phyloP scores from a whole-genome alignment of 2,113 vertebrate genomes.

The Lichenostomus cassidix region DNA sequence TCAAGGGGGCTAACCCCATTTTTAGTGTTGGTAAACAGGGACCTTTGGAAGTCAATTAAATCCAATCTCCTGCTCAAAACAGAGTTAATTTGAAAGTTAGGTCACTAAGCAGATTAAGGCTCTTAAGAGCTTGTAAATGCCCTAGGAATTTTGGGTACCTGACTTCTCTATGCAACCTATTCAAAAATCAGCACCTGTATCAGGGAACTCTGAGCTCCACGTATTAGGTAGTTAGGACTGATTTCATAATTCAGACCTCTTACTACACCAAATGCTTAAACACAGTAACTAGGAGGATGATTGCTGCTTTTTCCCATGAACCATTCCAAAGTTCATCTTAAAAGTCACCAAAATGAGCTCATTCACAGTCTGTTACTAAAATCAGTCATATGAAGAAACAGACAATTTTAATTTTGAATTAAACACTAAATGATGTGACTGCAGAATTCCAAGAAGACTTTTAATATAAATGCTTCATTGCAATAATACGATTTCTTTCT shows the following conservation, averaged over 20 bases:
- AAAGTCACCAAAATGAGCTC: not conserved
- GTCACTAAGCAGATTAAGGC: not conserved
- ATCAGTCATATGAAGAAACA: not conserved
- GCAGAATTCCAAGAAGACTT: not conserved
- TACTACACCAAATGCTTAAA: not conserved
- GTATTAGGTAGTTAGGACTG: not conserved
- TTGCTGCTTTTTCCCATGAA: not conserved
- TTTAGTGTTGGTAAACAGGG: not conserved
- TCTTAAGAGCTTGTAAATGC: not conserved
- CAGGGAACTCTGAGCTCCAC: not conserved
- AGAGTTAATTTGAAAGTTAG: not conserved
- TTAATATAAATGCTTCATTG: not conserved
- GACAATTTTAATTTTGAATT: not conserved
- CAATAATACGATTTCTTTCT: not conserved
- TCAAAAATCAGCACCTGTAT: fast-evolving
- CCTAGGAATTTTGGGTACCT: not conserved
- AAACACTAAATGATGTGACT: not conserved
- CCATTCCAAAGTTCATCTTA: not conserved
- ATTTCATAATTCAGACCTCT: not conserved
- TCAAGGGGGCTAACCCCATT: not conserved
- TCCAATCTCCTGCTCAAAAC: not conserved
- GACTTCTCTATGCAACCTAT: not conserved
- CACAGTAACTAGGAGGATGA: not conserved
- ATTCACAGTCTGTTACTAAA: not conserved
- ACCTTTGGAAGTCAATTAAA: not conserved